Base-by-base conservation (phyloP, 1,140 invertebrate species). In the Neotoxoptera formosana region DNA sequence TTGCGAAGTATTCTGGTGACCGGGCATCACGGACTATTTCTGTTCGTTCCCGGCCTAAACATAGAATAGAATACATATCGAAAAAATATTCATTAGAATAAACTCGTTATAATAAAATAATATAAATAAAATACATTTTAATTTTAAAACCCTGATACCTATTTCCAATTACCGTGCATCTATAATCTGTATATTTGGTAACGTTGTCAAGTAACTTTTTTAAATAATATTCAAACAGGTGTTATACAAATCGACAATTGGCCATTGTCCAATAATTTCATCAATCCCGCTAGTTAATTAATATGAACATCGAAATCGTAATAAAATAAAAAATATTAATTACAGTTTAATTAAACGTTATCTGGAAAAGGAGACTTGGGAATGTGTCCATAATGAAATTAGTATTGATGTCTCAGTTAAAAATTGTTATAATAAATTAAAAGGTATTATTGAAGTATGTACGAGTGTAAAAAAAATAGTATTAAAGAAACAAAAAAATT, bases 151-250 rank as follows among this genome's bases (percentile, higher is more conserved):
- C n/a, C n/a, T n/a, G n/a, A n/a, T n/a, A n/a, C n/a, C n/a, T n/a
- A n/a, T n/a, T n/a, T n/a, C n/a, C n/a, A n/a, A n/a, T n/a, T n/a
- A n/a, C n/a, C n/a, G n/a, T n/a, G n/a, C n/a, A n/a, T n/a, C n/a
- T n/a, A n/a, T n/a, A n/a, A n/a, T n/a, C n/a, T n/a, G n/a, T n/a
- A n/a, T n/a, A n/a, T n/a, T n/a, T n/a, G n/a, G n/a, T n/a, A 86
- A 86, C 47, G 23, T 86, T 45, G 84, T 47, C 7, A 86, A n/a
- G 41, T 47, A 86, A 86, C 84, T 45, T 86, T 86, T 86, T 23
- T 86, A 47, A 86, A 86, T 41, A 47, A 86, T 86, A 86, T 86
- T 86, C 83, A 86, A 86, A 45, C 41, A 47, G 20, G 41, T 86
- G 21, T 86, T 45, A 86, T 47, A 47, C 41, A 86, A 86, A 86